Conservation (phyloP, 2,888 invertebrate genomes). For the Eristalinus sepulchralis region DNA sequence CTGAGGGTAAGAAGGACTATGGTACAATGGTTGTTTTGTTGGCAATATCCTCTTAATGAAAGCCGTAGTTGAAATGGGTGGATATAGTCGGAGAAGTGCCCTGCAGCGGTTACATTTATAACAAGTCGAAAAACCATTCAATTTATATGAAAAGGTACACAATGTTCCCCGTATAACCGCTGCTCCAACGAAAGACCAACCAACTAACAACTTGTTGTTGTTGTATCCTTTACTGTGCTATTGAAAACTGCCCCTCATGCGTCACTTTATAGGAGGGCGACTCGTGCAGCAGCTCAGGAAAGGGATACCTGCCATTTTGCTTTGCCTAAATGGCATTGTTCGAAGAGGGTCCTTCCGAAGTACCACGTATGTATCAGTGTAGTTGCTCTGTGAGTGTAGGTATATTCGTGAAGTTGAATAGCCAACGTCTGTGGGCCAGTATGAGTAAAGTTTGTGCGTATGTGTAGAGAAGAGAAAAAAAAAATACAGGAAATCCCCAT, state of each 20-base stretch:
- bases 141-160: slow-evolving; percentile 71
- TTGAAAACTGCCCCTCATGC: slow-evolving; percentile 53
- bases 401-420: slow-evolving; percentile 22
- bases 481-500: slow-evolving; percentile 44
- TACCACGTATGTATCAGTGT: slow-evolving; percentile 28
- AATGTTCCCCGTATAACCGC: slow-evolving; percentile 61
- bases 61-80: slow-evolving; percentile 68
- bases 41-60: slow-evolving; percentile 71
- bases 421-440: slow-evolving; percentile 4
- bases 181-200: slow-evolving; percentile 29
- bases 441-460: background rate
- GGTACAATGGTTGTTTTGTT: slow-evolving; percentile 69
- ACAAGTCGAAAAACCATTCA: slow-evolving; percentile 73
- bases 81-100: slow-evolving; percentile 74
- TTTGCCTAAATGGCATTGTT: slow-evolving; percentile 60
- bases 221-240: slow-evolving; percentile 34
- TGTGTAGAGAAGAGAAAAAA: background rate
- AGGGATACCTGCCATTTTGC: slow-evolving; percentile 69
- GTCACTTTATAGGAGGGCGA: slow-evolving; percentile 5
- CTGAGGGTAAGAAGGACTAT: slow-evolving; percentile 60
- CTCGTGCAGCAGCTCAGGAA: slow-evolving; percentile 21
- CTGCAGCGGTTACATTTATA: slow-evolving; percentile 80
- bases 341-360: slow-evolving; percentile 44
- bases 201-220: slow-evolving; percentile 48
- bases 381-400: slow-evolving; percentile 1